Base-by-base conservation (phyloP, 2,113 vertebrate genomes). In the Trichomycterus rosablanca region DNA sequence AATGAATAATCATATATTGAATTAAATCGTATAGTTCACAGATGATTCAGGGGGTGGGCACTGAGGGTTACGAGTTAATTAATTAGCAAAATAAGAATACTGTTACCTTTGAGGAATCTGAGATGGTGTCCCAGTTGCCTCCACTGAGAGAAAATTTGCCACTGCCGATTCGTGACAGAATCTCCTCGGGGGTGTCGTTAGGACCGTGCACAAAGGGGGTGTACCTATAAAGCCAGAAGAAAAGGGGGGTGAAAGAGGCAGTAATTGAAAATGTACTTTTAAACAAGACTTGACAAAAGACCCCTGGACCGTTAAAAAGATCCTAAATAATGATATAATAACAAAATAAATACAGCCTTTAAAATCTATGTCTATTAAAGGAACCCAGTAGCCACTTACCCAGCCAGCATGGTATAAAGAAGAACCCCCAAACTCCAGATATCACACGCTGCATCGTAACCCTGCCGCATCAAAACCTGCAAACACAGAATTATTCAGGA, bases 121-220 rank as follows among this genome's bases (percentile, higher is more conserved):
- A 98, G 75, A 98, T 92, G 14, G 86, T 91, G 69, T 98, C 93
- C 95, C 95, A 97, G 86, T 96, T 97, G 63, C 94, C 94, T 73
- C 94, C 94, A 24, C 85, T 95, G 66, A 97, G 79, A 22, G 92
- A 93, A 78, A 97, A 98, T 66, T 96, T 97, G 43, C 95, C 94
- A 63, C 93, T 96, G 66, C 94, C 93, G 81, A 97, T 97, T 59
- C 88, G 89, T 26, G 93, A 83, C 15, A 98, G 82, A 75, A 98
- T 97, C 83, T 98, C 94, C 76, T 97, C 94, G 23, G 94, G 94
- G 53, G 93, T 97, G 80, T 97, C 94, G 37, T 94, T 97, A 65
- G 94, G 93, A 34, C 94, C 94, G 55, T 97, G 97, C 67, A 94
- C 92, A 68, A 97, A 97, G 5, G 94, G 95, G 22, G 94, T 98